Evolutionary conservation across 2,113 vertebrate species (phyloP), one percentile per base, ranked within the genome.

Genomic region (Saguinus midas): DNA sequence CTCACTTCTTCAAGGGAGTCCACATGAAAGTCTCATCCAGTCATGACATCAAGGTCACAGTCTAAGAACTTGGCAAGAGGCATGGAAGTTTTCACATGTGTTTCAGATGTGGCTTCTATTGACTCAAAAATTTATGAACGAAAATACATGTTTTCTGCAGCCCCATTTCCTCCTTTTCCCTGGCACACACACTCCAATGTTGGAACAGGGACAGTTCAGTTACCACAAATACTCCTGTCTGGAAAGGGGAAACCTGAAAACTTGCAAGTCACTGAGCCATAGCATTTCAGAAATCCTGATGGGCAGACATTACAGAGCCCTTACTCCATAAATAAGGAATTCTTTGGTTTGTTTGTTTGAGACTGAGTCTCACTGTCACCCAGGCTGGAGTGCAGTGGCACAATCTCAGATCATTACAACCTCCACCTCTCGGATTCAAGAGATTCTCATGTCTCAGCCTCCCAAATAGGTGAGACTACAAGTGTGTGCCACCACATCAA

Each of bases 261-360:
- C 20, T 48, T 48, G 45, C 0, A 7, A 37, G 43, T 48, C 50
- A 73, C 50, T 37, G 43, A 90, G 5, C 12, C n/a, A 35, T 1
- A 61, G 57, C 48, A 52, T 82, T 58, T 82, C 57, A 70, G 81
- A 93, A 87, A 83, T 70, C 58, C 50, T 23, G 32, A 23, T 29
- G 70, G 57, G 8, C 37, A 85, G 58, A 37, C 18, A 10, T 25
- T 55, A 79, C 16, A 78, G 52, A n/a, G 9, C 11, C 8, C 27
- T 27, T 8, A 16, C 4, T 32, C 1, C 8, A 52, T 0, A 0
- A 12, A 55, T 21, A 83, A 76, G 9, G 32, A 64, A 64, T 64
- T 64, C 27, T 64, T 64, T 6, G 32, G 61, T 29, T 64, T 58
- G 57, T 25, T 64, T 68, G 32, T 68, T 68, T 68, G 32, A 68